Conservation (phyloP, 1,140 invertebrate species). For the Zaprionus africanus region DNA sequence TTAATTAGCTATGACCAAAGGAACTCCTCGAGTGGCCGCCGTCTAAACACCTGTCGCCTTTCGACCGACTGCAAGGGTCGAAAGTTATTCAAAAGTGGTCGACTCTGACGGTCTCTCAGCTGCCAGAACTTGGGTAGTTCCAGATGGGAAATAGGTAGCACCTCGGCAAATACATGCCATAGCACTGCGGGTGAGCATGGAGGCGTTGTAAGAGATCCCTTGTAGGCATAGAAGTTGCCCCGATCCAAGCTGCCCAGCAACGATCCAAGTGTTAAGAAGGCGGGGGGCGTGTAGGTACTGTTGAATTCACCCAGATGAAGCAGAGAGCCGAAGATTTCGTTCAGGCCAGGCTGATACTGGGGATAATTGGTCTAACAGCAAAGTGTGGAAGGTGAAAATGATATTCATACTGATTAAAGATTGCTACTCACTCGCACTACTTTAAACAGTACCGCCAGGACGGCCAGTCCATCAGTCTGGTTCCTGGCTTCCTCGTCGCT, state of each 20-base stretch:
- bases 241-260: conserved; percentile 83
- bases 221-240: conserved; percentile 91
- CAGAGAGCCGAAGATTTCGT: conserved; percentile 61
- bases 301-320: conserved; percentile 62
- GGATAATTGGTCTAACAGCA: conserved; percentile 23
- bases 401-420: not conserved
- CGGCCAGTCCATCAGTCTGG: conserved; percentile 90
- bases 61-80: conserved; percentile 87
- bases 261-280: conserved; percentile 66
- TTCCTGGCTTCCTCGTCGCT: conserved; percentile 87
- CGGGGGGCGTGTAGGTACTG: conserved; percentile 62
- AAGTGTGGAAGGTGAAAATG: not conserved
- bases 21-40: conserved; percentile 53
- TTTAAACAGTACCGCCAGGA: conserved; percentile 93
- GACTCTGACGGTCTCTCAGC: conserved; percentile 86
- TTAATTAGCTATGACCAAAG: conserved; percentile 47
- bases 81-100: conserved; percentile 86
- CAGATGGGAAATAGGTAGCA: conserved; percentile 84
- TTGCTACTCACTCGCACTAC: conserved; percentile 85
- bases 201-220: conserved; percentile 96
- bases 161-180: conserved; percentile 94
- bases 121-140: conserved; percentile 87
- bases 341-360: conserved; percentile 56
- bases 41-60: conserved; percentile 86
- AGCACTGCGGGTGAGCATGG: conserved; percentile 94